Evolutionary conservation across 30 jellyfish, hydroid and myxozoan genomes (phyloP).

Genomic region (Aurelia aurita complex sp. Pacific): DNA sequence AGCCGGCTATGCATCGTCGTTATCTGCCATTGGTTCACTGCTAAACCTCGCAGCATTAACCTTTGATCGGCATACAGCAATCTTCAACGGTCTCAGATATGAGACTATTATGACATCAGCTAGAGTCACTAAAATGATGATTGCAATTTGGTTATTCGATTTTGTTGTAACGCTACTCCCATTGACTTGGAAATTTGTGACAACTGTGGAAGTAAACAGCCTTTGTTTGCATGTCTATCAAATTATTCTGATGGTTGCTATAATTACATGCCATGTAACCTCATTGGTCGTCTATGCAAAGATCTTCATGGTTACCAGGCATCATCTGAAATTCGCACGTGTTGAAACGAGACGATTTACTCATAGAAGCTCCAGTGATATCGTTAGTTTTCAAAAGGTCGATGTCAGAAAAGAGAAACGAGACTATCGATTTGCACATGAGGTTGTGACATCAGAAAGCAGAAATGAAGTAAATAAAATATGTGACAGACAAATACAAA

Average conservation of each 20-base stretch:
- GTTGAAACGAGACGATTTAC: too few relatives aligned
- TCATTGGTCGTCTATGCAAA: slow-evolving; percentile 28
- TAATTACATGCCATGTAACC: slow-evolving; percentile 12
- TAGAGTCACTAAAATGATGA: slow-evolving; percentile 16
- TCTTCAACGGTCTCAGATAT: slow-evolving; percentile 52
- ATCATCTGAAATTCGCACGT: slow-evolving; percentile 23
- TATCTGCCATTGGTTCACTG: slow-evolving; percentile 55
- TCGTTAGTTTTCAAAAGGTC: too few relatives aligned
- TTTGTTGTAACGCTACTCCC: slow-evolving; percentile 40
- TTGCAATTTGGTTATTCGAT: slow-evolving; percentile 32
- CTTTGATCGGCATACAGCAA: slow-evolving; percentile 59
- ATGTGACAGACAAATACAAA: too few relatives aligned
- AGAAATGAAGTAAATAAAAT: too few relatives aligned
- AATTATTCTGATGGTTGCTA: slow-evolving; percentile 3
- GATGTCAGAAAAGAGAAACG: too few relatives aligned
- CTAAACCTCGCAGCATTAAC: slow-evolving; percentile 63
- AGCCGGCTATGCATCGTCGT: slow-evolving; percentile 55
- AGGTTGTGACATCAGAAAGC: too few relatives aligned
- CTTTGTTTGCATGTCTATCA: slow-evolving; percentile 42
- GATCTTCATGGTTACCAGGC: slow-evolving; percentile 40
- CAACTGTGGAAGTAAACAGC: not conserved
- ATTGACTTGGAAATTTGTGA: slow-evolving; percentile 32
- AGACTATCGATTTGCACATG: too few relatives aligned
- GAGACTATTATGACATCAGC: slow-evolving; percentile 32
- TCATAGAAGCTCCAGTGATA: too few relatives aligned